These are phyloP conservation scores for Andrena minutula DNA, from an alignment of 2,888 invertebrate species.

Conservation along the genomic window DNA sequence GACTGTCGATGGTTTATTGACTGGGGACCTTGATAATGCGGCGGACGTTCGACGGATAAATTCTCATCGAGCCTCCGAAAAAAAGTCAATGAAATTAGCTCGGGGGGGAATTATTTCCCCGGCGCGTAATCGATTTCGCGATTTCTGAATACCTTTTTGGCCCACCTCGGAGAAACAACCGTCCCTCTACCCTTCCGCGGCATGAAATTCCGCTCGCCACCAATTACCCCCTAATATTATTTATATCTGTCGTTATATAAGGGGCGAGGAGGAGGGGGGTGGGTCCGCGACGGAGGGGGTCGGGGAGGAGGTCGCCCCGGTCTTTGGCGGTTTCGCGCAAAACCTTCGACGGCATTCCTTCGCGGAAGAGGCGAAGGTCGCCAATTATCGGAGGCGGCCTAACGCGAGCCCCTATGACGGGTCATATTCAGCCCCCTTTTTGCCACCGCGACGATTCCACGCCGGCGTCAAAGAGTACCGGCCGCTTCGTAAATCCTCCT, in stretches of 20 bases:
- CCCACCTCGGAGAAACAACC: constrained; percentile 15
- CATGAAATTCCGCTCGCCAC: constrained; percentile 65
- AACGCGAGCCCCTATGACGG: constrained; percentile 79
- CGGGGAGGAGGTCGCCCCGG: constrained; percentile 19
- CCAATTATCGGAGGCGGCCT: constrained; percentile 82
- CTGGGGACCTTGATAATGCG: constrained; percentile 35
- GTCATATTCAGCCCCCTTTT: constrained; percentile 77
- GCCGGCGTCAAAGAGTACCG: constrained; percentile 72
- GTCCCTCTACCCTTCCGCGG: constrained; percentile 48
- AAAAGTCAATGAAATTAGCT: background rate
- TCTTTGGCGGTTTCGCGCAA: constrained; percentile 65
- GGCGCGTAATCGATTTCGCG: constrained; percentile 28
- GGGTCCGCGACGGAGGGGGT: background rate
- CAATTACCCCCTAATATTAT: constrained; percentile 74
- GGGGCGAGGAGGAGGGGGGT: background rate
- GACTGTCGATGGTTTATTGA: constrained; percentile 42
- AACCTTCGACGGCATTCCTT: constrained; percentile 79
- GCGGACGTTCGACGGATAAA: background rate
- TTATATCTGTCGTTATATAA: constrained; percentile 67
- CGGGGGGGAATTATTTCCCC: constrained; percentile 11
- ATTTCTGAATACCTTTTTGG: constrained; percentile 39
- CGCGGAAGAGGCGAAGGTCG: constrained; percentile 83
- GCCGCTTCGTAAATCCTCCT: constrained; percentile 70
- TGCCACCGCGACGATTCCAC: constrained; percentile 65
- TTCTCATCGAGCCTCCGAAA: background rate